These are phyloP conservation scores for Cuculus canorus DNA, from an alignment of 2,797 vertebrate genomes.

Conservation along the genomic window DNA sequence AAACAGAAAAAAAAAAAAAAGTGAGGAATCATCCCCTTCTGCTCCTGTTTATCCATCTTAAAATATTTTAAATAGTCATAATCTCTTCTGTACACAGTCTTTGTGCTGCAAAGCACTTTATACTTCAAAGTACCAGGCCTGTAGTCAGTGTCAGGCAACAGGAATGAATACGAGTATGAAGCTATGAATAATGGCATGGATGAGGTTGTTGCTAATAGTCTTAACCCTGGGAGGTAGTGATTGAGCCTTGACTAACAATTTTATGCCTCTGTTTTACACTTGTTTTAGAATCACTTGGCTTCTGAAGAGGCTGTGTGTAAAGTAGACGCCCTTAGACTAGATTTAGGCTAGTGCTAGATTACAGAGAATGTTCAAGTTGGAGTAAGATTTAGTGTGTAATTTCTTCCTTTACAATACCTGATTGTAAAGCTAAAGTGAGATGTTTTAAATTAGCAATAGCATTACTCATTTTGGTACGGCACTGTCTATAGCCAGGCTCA, in stretches of 20 bases:
- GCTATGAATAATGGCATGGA: not conserved
- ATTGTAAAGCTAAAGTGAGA: not conserved
- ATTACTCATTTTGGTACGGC: not conserved
- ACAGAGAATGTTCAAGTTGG: not conserved
- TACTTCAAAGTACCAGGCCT: not conserved
- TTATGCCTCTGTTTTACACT: not conserved
- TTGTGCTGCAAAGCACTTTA: not conserved
- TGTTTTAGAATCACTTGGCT: not conserved
- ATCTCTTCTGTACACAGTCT: not conserved
- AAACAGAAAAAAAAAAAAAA: not conserved
- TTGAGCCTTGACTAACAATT: not conserved
- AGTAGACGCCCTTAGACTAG: not conserved
- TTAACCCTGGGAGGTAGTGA: not conserved
- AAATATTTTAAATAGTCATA: not conserved
- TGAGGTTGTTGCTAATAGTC: not conserved
- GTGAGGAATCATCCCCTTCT: not conserved
- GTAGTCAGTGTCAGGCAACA: not conserved
- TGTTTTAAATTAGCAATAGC: not conserved
- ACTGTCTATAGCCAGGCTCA: not conserved
- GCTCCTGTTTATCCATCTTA: not conserved
- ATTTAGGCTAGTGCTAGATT: not conserved
- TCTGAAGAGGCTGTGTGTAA: not conserved
- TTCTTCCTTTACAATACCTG: not conserved
- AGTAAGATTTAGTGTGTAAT: not conserved
- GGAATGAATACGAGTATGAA: not conserved